Conservation (phyloP, 2,113 vertebrate species). For the Casuarius casuarius region DNA sequence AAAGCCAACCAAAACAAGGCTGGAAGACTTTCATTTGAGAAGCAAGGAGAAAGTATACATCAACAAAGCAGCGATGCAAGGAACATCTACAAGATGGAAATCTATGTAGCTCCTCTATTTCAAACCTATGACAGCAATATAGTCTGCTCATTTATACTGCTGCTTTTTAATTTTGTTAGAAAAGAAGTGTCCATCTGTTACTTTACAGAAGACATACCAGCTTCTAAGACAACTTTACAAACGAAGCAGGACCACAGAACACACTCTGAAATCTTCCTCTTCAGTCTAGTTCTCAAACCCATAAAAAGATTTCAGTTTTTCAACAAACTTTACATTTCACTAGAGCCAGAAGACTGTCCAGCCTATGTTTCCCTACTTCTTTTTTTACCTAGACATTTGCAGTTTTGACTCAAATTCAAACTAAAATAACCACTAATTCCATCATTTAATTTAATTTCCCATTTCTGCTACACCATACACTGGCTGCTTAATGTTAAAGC, state of each 20-base stretch:
- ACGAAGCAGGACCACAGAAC: background rate
- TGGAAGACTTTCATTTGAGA: constrained; percentile 2
- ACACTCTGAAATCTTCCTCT: background rate
- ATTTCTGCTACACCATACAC: background rate
- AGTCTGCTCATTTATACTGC: background rate
- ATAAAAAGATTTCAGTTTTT: background rate
- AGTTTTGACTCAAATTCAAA: background rate
- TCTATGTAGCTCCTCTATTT: background rate
- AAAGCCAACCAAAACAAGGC: constrained; percentile 5
- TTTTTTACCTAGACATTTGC: background rate
- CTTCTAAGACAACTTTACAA: background rate
- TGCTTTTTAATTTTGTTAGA: background rate
- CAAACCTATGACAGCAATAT: background rate
- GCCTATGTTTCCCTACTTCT: background rate
- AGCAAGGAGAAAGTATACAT: constrained; percentile 36
- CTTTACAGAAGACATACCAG: background rate
- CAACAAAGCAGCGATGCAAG: constrained; percentile 44
- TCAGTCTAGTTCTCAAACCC: too few species aligned
- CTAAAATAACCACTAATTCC: background rate
- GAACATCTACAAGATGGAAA: constrained; percentile 53
- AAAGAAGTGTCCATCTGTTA: background rate
- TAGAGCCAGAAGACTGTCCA: background rate
- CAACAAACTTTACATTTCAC: background rate
- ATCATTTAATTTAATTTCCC: background rate
- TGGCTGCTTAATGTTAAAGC: background rate